phyloP scores from a whole-genome alignment of 64 coral and sea anemone species.

The Porites lutea region DNA sequence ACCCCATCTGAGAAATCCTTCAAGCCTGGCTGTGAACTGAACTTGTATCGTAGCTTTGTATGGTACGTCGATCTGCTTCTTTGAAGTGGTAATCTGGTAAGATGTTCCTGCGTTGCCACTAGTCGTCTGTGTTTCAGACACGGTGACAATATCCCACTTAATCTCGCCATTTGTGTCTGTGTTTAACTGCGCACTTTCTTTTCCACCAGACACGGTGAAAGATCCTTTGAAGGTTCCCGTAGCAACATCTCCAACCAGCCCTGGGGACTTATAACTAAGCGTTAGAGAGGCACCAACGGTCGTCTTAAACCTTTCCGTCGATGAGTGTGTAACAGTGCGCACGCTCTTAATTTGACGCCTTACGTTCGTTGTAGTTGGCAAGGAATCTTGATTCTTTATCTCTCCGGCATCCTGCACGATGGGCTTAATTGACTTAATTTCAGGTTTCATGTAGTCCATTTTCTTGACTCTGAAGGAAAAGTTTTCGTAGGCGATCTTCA shows the following conservation, averaged over 20 bases:
- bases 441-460: constrained; percentile 47
- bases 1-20: constrained; percentile 78
- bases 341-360: constrained; percentile 46
- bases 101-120: neutral
- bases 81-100: constrained; percentile 28
- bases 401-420: constrained; percentile 39
- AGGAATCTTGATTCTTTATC: constrained; percentile 34
- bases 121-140: neutral
- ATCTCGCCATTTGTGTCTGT: constrained; percentile 3
- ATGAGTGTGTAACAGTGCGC: constrained; percentile 71
- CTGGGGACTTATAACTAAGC: constrained; percentile 59
- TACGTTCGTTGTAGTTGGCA: neutral
- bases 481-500: constrained; percentile 51
- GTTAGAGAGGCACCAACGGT: constrained; percentile 51
- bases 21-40: constrained; percentile 69
- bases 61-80: constrained; percentile 29
- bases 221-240: constrained; percentile 17
- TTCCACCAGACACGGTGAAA: neutral
- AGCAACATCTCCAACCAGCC: neutral
- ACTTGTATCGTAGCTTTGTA: constrained; percentile 73
- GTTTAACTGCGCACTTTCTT: constrained; percentile 7
- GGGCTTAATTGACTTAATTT: constrained; percentile 40
- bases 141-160: constrained; percentile 26
- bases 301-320: constrained; percentile 51
- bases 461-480: constrained; percentile 55